Evolutionary conservation across 2,113 vertebrate genomes (phyloP), one percentile per base, ranked within the genome.

Genomic region (Ceuthmochares aereus): DNA sequence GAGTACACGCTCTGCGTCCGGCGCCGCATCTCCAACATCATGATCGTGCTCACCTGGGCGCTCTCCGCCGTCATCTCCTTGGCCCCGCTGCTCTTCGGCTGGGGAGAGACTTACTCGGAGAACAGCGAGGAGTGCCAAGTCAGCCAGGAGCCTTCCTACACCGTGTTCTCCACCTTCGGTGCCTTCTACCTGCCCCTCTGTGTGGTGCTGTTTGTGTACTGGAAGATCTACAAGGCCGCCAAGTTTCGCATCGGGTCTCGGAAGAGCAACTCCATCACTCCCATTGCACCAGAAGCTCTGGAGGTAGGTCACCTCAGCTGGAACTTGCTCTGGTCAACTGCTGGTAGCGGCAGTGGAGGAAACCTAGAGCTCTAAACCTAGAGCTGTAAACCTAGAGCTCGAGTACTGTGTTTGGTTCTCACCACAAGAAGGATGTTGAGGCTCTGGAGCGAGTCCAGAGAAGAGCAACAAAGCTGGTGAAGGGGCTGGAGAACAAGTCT

Each of bases 151-250:
- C 99, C 99, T 5, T 99, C 98, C 56, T 99, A 99, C 96, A 98
- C 99, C 3, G 98, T 99, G 95, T 99, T 99, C 98, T 99, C 99
- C 95, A 99, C 99, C 34, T 99, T 99, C 66, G 99, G 99, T 13
- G 99, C 99, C 3, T 99, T 99, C 97, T 99, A 99, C 94, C 94
- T 99, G 84, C 99, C 99, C 1, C 99, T 99, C 23, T 99, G 99
- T 0, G 99, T 99, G 76, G 99, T 99, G 85, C 98, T 99, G 4
- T 99, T 99, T 56, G 99, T 99, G n/a, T 99, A 99, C 93, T 99
- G 99, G 99, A 99, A 99, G 98, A 99, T 99, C 97, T 99, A 99
- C 98, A 99, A 98, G 97, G 99, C 99, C 0, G 99, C 99, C 91
- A 99, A 98, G 96, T 98, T 99, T 90, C 98, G 99, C 30, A 98